Evolutionary conservation across 2,888 invertebrate genomes (phyloP).

Genomic region (Campaea margaritaria): DNA sequence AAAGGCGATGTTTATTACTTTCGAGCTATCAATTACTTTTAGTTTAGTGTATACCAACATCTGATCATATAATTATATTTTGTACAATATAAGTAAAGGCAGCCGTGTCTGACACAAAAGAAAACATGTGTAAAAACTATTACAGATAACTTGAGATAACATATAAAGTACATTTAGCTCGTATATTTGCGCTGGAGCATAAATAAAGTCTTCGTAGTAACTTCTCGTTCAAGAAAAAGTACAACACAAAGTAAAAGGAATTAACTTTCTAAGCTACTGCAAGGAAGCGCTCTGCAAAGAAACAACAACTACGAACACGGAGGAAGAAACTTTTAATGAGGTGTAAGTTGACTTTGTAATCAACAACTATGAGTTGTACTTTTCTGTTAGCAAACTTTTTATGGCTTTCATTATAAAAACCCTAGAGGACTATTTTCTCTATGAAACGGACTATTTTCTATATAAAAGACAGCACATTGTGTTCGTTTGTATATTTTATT

Average conservation of each 20-base stretch:
- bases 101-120: no score
- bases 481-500: background rate
- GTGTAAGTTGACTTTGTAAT: conserved; percentile 28
- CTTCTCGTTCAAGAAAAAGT: conserved; percentile 3
- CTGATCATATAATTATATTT: no score
- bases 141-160: no score
- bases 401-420: conserved; percentile 14
- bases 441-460: no score
- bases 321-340: conserved; percentile 26
- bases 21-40: no score
- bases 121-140: no score
- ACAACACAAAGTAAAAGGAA: conserved; percentile 6
- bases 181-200: background rate
- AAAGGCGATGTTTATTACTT: no score
- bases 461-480: background rate
- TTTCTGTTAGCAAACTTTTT: conserved; percentile 16
- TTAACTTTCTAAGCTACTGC: conserved; percentile 19
- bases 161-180: no score
- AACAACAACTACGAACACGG: conserved; percentile 18
- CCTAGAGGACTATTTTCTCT: background rate
- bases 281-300: conserved; percentile 27
- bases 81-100: no score
- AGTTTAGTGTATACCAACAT: no score
- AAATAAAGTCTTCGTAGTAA: conserved; percentile 3
- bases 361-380: conserved; percentile 15